Conservation (phyloP, 1,140 invertebrate species). For the Idris sp. region DNA sequence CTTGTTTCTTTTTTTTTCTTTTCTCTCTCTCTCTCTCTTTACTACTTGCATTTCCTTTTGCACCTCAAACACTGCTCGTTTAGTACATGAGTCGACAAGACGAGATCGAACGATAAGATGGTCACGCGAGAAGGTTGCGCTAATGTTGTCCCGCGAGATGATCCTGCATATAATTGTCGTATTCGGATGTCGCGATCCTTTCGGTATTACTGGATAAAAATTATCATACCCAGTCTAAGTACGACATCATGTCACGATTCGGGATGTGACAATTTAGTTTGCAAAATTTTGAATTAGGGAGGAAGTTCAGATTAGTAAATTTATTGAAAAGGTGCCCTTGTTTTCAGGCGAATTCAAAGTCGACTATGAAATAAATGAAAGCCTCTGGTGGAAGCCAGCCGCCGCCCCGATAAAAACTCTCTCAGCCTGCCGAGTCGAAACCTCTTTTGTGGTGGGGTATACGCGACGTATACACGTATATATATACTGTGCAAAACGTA, state of each 20-base stretch:
- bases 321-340: too few species aligned
- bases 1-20: background rate
- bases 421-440: conserved; percentile 48
- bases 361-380: too few species aligned
- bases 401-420: conserved; percentile 65
- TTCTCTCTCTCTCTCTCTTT: background rate
- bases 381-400: conserved; percentile 54
- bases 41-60: conserved; percentile 15
- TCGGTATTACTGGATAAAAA: too few species aligned
- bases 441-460: conserved; percentile 40
- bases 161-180: conserved; percentile 62
- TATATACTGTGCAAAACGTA: conserved; percentile 55
- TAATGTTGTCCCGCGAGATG: conserved; percentile 61
- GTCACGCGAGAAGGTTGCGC: conserved; percentile 59
- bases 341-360: conserved; percentile 52
- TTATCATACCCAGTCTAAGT: conserved; percentile 58
- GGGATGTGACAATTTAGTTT: too few species aligned
- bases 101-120: conserved; percentile 58
- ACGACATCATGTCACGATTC: conserved; percentile 50
- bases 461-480: conserved; percentile 34
- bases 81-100: conserved; percentile 54
- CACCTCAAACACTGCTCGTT: conserved; percentile 37
- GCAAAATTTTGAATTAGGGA: too few species aligned
- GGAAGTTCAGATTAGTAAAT: too few species aligned
- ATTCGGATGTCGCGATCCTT: too few species aligned